Evolutionary conservation across 2,113 vertebrate species (phyloP).

Genomic region (Prolemur simus): DNA sequence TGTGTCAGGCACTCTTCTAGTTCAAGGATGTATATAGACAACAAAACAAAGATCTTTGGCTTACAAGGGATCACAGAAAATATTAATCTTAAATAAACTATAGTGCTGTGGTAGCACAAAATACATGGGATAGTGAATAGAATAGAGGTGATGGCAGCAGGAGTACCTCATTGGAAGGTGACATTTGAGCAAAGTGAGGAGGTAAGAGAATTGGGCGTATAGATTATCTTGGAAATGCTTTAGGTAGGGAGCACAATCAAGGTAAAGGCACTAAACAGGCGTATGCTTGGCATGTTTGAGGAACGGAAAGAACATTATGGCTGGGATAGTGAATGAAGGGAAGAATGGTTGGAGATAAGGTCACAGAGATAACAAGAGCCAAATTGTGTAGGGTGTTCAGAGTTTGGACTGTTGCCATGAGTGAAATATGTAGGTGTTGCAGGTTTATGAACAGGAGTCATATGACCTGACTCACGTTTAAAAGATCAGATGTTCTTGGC

Average conservation of each 20-base stretch:
- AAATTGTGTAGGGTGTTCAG: neutral
- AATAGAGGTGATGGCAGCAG: neutral
- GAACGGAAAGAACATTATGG: neutral
- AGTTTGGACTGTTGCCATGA: neutral
- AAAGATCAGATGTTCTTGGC: neutral
- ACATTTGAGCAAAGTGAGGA: neutral
- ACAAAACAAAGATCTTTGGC: neutral
- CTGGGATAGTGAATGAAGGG: neutral
- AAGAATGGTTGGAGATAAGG: neutral
- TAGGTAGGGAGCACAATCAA: too few relatives aligned
- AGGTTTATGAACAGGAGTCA: neutral
- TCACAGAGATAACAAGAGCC: neutral
- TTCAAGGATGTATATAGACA: neutral
- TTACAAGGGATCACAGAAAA: neutral
- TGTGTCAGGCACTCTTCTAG: neutral
- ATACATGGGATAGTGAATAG: fast-evolving
- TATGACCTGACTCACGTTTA: neutral
- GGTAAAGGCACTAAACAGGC: neutral
- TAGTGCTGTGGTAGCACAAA: neutral
- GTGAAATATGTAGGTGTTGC: neutral
- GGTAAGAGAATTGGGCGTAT: neutral
- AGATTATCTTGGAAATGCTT: neutral
- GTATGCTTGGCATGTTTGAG: neutral
- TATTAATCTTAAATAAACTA: neutral
- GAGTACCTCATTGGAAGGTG: neutral